Evolutionary conservation across 2,888 invertebrate genomes (phyloP), one percentile per base, ranked within the genome.

Genomic region (Scaptomyza parva): DNA sequence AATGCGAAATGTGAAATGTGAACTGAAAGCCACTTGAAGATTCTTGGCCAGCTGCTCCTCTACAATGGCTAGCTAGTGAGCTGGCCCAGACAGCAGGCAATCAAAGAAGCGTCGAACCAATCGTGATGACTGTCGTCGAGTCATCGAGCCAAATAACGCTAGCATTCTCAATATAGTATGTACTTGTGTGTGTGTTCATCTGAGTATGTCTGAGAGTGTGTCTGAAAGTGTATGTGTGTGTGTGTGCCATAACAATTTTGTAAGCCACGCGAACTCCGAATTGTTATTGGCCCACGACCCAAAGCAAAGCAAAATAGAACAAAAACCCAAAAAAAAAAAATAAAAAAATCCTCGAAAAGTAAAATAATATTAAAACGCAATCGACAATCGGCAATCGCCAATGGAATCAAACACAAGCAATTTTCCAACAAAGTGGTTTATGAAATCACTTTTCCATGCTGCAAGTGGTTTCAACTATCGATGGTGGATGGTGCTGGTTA

Each of bases 111-210:
- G 48, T 63, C 47, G 44, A 50, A 37, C 37, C 61, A 43, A 35
- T 53, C 24, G 17, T 45, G 39, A 50, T 47, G 67, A 33, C 50
- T 54, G 67, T 66, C 73, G 67, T 66, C 73, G 54, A 66, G 45
- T 51, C n/a, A 47, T 54, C 72, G 50, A n/a, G 18, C 73, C 73
- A 59, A 70, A 72, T 59, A 72, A 55, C 53, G 48, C 53, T 40
- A 17, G 33, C 45, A 53, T 24, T 40, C 37, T 51, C 45, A 11
- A 40, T 43, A 20, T 40, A 9, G 20, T 35, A 35, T 35, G 14
- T 35, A 2, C 3, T 0, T 17, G 7, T 35, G 7, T 35, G 2
- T 35, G 14, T 35, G n/a, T n/a, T n/a, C n/a, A n/a, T n/a, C n/a
- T n/a, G n/a, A n/a, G 8, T 14, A 7, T 33, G 6, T 33, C 14